phyloP scores from a whole-genome alignment of 2,113 vertebrate species.

The Tauraco erythrolophus region DNA sequence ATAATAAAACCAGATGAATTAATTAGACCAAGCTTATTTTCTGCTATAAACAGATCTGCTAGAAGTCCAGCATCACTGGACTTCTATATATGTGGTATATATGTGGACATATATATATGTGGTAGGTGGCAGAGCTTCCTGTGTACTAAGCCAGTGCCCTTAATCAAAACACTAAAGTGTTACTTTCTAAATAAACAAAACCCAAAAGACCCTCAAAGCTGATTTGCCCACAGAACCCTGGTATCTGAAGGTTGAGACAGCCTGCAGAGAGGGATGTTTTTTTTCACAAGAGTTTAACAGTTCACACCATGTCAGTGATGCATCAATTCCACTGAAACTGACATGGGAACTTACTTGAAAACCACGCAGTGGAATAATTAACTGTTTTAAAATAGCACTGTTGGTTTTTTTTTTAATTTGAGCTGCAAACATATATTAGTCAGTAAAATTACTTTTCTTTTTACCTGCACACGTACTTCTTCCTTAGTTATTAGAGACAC shows the following conservation, averaged over 20 bases:
- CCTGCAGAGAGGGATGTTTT: not conserved
- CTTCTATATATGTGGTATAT: too few relatives aligned
- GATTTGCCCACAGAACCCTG: not conserved
- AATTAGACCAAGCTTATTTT: not conserved
- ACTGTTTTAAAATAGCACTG: not conserved
- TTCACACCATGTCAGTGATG: not conserved
- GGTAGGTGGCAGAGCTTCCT: not conserved
- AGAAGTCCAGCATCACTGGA: not conserved
- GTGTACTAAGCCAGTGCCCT: not conserved
- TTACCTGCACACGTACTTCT: conserved; percentile 59
- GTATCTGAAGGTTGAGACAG: not conserved
- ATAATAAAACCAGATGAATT: not conserved
- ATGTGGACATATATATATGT: not conserved
- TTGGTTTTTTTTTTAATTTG: not conserved
- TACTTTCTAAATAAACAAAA: not conserved
- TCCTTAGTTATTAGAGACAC: conserved; percentile 32
- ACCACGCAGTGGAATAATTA: not conserved
- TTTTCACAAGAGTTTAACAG: not conserved
- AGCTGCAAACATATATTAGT: not conserved
- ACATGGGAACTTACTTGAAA: not conserved
- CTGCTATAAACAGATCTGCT: not conserved
- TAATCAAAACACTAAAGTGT: not conserved
- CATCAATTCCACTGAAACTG: not conserved
- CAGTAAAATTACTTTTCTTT: not conserved
- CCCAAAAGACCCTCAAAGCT: not conserved